These are phyloP conservation scores for Chouioia cunea DNA, from an alignment of 2,888 invertebrate species.

Conservation along the genomic window DNA sequence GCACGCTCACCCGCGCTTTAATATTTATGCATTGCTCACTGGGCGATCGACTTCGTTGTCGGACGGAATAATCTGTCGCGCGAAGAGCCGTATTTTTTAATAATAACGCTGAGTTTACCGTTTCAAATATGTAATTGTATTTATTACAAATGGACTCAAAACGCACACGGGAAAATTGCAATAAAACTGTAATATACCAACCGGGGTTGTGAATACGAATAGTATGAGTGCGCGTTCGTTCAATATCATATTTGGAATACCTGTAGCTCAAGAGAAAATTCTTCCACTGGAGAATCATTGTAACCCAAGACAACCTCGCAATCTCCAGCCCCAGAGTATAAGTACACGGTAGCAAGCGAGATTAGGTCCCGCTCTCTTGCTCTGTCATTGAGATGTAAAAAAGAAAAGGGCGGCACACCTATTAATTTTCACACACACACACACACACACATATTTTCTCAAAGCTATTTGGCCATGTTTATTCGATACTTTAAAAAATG, in stretches of 20 bases:
- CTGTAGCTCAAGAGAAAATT: not conserved
- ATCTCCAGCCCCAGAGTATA: not conserved
- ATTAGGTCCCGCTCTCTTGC: too few species aligned
- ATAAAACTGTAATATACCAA: too few species aligned
- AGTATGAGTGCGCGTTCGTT: too few species aligned
- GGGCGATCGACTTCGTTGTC: conserved; percentile 5
- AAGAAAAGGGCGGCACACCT: not conserved
- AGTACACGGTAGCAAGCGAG: not conserved
- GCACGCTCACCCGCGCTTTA: conserved; percentile 47
- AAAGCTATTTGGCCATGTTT: not conserved
- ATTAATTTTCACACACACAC: too few species aligned
- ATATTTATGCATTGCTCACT: conserved; percentile 41
- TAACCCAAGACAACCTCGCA: conserved; percentile 21
- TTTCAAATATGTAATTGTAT: too few species aligned
- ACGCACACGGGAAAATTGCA: too few species aligned
- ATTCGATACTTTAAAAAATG: not conserved
- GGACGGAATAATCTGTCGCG: conserved; percentile 16
- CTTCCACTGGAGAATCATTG: too few species aligned
- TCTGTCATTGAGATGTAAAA: not conserved
- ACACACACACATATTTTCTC: too few species aligned
- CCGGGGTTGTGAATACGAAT: too few species aligned
- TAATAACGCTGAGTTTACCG: too few species aligned
- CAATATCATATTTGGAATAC: not conserved
- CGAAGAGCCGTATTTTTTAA: not conserved
- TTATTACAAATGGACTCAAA: too few species aligned